Evolutionary conservation across 2,113 vertebrate species (phyloP).

Genomic region (Otocyon megalotis): DNA sequence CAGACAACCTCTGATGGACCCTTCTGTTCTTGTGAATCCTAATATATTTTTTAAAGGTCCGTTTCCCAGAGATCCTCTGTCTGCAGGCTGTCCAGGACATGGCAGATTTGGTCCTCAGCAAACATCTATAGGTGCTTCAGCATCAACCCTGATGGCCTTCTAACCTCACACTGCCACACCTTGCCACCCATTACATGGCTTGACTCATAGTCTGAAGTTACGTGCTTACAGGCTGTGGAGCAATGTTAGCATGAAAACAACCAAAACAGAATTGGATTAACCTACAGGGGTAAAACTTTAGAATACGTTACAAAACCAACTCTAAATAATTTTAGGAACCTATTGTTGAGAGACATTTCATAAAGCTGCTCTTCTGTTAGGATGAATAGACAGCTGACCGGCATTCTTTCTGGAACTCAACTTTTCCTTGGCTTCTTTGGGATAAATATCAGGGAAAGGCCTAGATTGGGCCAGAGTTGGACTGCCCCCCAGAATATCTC

Average conservation of each 20-base stretch:
- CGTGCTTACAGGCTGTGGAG: background rate
- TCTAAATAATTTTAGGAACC: background rate
- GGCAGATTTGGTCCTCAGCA: background rate
- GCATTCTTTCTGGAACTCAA: background rate
- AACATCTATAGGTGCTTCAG: background rate
- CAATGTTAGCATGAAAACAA: background rate
- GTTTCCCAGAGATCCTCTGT: background rate
- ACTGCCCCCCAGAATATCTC: background rate
- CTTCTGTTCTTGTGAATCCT: background rate
- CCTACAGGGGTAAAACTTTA: background rate
- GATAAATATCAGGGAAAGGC: background rate
- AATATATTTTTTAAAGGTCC: background rate
- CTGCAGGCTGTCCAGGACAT: background rate
- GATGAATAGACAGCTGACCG: background rate
- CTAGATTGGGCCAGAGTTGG: background rate
- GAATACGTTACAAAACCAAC: background rate
- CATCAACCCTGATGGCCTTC: background rate
- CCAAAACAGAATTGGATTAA: conserved; percentile 19
- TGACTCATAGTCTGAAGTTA: background rate
- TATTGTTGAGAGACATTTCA: background rate
- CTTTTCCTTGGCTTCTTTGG: background rate
- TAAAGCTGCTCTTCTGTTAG: background rate
- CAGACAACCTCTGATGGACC: background rate
- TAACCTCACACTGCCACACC: background rate
- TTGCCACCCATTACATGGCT: background rate